Conservation (phyloP, 2,113 vertebrate genomes). For the Poecile atricapillus region DNA sequence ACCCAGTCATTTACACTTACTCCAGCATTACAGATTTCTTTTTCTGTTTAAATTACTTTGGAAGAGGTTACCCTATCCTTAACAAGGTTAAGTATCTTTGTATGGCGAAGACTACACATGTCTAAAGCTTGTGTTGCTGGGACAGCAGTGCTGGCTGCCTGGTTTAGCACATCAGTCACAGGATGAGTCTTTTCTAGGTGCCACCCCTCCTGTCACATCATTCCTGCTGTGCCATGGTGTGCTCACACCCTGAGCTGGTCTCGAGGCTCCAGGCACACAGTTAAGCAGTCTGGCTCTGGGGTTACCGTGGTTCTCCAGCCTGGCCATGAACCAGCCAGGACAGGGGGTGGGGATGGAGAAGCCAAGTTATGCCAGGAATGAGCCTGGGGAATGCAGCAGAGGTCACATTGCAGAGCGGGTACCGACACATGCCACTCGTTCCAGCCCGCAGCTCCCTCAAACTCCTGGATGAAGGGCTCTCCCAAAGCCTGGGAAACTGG, state of each 20-base stretch:
- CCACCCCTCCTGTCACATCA: not conserved
- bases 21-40: not conserved
- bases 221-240: not conserved
- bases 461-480: conserved; percentile 1
- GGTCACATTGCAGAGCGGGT: conserved; percentile 46
- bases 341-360: conserved; percentile 15
- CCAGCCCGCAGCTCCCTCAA: not conserved
- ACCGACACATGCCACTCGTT: not conserved
- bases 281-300: not conserved
- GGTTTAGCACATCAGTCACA: not conserved
- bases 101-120: not conserved
- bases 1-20: not conserved
- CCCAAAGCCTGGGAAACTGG: conserved; percentile 60
- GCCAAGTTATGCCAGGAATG: conserved; percentile 63
- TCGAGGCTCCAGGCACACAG: not conserved
- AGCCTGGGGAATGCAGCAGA: conserved; percentile 37
- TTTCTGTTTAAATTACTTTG: not conserved
- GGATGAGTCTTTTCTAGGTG: not conserved
- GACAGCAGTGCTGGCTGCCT: not conserved
- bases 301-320: not conserved
- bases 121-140: not conserved
- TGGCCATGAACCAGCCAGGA: not conserved
- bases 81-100: not conserved
- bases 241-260: not conserved
- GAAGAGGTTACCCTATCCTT: not conserved